A percentile compares a stretch with the other conserved stretches of the same genome.
These are phyloP conservation scores for Platyscapa corneri DNA, from an alignment of 1,140 invertebrate species.

Conservation along the genomic window DNA sequence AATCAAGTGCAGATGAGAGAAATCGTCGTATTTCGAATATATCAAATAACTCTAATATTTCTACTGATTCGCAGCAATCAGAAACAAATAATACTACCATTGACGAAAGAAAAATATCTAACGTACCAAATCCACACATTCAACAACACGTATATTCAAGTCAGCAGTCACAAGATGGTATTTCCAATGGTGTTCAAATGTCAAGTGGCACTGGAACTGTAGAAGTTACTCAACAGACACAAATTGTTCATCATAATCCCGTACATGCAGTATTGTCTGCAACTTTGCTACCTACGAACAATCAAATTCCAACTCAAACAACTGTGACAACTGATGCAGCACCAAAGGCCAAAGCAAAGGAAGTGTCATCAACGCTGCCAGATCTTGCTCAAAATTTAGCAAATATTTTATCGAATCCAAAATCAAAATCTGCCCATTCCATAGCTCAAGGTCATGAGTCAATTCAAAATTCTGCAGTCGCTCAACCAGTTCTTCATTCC, in stretches of 20 bases:
- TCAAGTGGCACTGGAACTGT: background rate
- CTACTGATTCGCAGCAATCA: conserved; percentile 67
- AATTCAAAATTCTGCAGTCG: conserved; percentile 45
- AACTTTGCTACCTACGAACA: conserved; percentile 28
- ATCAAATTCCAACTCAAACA: conserved; percentile 53
- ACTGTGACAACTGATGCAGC: conserved; percentile 55
- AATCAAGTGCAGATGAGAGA: conserved; percentile 64
- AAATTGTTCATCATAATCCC: conserved; percentile 55
- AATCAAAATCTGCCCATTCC: conserved; percentile 67
- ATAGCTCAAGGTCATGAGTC: conserved; percentile 61
- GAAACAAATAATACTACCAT: conserved; percentile 54
- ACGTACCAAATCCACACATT: conserved; percentile 38
- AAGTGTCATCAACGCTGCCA: conserved; percentile 70
- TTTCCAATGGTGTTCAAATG: conserved; percentile 32
- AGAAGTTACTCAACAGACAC: conserved; percentile 53
- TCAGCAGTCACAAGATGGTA: conserved; percentile 33
- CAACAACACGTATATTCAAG: conserved; percentile 22
- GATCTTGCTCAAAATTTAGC: conserved; percentile 72
- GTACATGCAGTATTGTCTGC: conserved; percentile 36
- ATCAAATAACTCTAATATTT: conserved; percentile 65
- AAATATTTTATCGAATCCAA: conserved; percentile 72
- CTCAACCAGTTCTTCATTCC: conserved; percentile 59
- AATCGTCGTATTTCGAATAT: conserved; percentile 70
- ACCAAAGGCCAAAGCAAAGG: conserved; percentile 69
- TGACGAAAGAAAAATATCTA: conserved; percentile 58